Evolutionary conservation across 2,797 vertebrate genomes (phyloP), one percentile per base, ranked within the genome.

Genomic region (Cephalopachus bancanus): DNA sequence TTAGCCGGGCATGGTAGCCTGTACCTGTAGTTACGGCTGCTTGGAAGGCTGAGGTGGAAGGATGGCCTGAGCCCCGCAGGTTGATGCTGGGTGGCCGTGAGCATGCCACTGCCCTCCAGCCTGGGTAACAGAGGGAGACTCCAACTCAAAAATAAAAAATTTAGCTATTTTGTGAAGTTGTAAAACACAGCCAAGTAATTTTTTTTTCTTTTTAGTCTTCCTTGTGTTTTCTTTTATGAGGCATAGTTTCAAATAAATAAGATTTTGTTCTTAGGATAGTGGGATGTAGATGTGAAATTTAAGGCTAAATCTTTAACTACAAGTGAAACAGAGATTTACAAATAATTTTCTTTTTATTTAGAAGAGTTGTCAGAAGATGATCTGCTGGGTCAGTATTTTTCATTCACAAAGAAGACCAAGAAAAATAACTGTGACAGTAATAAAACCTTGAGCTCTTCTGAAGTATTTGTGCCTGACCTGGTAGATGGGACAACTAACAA

Each of bases 301-400:
- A 51, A 28, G 22, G 33, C 11, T n/a, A 57, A 6, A 33, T 85
- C 33, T 74, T 74, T 55, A 74, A 30, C 26, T 75, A 15, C 6
- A 10, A 0, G 1, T 26, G 3, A 64, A 92, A 44, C 49, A 28
- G 15, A n/a, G 17, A 44, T 33, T 93, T 30, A 90, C 3, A 83
- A 51, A 24, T 57, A 71, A 92, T 96, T 96, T 37, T 97, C 28
- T 97, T 97, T 97, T 94, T 90, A 20, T 96, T 92, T 92, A 99
- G 99, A 99, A 89, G 98, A 98, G 0, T 20, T 99, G 14, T 99
- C 99, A 0, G 99, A 99, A 93, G 98, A 99, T 79, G 99, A 99
- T 11, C 97, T 99, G 49, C 96, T 99, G 96, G 98, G 97, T 92
- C 99, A 99, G 95, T 99, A 99, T 97, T 99, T 98, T 95, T 98